Percentiles rank a stretch among this genome's conserved stretches.
Evolutionary conservation across 2,113 vertebrate species (phyloP).

Genomic region (Felis catus): DNA sequence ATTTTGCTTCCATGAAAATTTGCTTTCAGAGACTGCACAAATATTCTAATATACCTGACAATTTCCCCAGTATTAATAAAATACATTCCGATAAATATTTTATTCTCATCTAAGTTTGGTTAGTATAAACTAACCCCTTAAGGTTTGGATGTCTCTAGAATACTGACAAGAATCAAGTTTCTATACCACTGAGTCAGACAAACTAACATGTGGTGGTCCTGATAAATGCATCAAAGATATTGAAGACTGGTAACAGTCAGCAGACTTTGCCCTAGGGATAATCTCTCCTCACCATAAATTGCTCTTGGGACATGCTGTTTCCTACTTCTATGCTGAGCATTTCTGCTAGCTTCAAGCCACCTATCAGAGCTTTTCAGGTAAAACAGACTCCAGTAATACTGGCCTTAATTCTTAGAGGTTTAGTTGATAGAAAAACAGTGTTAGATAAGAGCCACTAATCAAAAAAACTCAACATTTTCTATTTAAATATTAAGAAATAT

Average conservation of each 20-base stretch:
- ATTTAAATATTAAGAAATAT: neutral
- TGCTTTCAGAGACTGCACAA: neutral
- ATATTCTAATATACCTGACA: neutral
- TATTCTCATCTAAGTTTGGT: neutral
- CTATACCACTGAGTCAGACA: neutral
- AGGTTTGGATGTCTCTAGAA: neutral
- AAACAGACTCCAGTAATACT: neutral
- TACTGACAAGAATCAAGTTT: neutral
- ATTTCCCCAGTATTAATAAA: neutral
- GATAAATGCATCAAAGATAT: neutral
- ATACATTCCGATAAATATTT: constrained; percentile 17
- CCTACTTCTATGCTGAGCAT: neutral
- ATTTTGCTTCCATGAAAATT: neutral
- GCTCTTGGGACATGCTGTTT: neutral
- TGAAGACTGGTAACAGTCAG: neutral
- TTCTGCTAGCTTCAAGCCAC: neutral
- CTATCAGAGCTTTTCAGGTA: neutral
- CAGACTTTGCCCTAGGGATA: neutral
- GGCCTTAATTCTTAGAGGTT: neutral
- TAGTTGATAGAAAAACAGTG: constrained; percentile 20
- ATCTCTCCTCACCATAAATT: neutral
- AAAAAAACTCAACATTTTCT: neutral
- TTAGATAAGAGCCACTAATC: neutral
- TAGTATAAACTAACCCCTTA: neutral
- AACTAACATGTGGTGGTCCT: neutral